Evolutionary conservation across 2,888 invertebrate species (phyloP).

Genomic region (Thumatha senex): DNA sequence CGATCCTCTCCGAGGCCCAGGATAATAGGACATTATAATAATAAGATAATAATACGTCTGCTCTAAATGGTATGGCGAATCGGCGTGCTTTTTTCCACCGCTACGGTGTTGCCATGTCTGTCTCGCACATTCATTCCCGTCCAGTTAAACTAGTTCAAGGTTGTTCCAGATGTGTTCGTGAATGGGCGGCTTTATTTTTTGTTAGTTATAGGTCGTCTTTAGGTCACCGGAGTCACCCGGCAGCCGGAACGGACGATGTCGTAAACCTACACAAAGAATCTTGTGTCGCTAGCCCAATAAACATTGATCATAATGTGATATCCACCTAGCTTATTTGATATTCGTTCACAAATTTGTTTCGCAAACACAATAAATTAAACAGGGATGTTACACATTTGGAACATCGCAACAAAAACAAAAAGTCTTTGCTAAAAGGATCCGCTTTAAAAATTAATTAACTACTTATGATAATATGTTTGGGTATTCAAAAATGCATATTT

Average conservation of each 20-base stretch:
- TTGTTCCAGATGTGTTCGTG: conserved; percentile 54
- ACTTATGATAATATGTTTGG: conserved; percentile 70
- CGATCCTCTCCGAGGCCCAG: conserved; percentile 40
- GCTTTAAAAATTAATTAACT: conserved; percentile 72
- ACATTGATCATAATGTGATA: conserved; percentile 34
- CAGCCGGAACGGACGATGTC: conserved; percentile 57
- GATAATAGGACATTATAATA: conserved; percentile 66
- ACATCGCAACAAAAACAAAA: conserved; percentile 56
- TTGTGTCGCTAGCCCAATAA: conserved; percentile 44
- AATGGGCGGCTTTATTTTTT: conserved; percentile 75
- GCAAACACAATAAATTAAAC: conserved; percentile 55
- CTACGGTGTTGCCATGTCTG: conserved; percentile 65
- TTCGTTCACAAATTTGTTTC: conserved; percentile 43
- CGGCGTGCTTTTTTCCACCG: conserved; percentile 56
- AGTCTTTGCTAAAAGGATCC: conserved; percentile 55
- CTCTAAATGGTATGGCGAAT: conserved; percentile 66
- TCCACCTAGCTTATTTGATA: conserved; percentile 40
- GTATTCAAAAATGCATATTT: conserved; percentile 62
- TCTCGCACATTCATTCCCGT: conserved; percentile 59
- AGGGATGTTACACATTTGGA: conserved; percentile 49
- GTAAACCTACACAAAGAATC: conserved; percentile 60
- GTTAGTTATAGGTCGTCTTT: conserved; percentile 71
- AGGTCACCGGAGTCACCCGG: conserved; percentile 71
- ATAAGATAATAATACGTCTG: conserved; percentile 79
- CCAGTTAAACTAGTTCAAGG: conserved; percentile 79